These are phyloP conservation scores for Acanthopagrus latus DNA, from an alignment of 2,797 vertebrate species.

Conservation along the genomic window DNA sequence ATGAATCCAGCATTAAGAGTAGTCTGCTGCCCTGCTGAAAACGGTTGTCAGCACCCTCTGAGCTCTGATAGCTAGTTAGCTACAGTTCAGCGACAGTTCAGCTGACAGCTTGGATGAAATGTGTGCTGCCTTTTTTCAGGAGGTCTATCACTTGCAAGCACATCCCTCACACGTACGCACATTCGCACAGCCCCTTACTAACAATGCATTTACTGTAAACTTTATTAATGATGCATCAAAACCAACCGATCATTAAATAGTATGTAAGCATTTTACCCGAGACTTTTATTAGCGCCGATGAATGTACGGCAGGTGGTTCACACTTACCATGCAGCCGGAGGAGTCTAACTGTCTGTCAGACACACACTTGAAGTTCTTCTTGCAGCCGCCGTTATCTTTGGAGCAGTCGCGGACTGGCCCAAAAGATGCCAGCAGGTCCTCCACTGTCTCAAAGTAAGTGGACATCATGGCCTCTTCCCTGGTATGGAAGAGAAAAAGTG, in stretches of 20 bases:
- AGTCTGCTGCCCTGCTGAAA: slow-evolving; percentile 16
- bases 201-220: background rate
- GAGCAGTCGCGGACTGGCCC: slow-evolving; percentile 96
- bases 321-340: slow-evolving; percentile 94
- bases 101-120: slow-evolving; percentile 38
- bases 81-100: slow-evolving; percentile 26
- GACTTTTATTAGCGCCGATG: background rate
- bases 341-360: slow-evolving; percentile 95
- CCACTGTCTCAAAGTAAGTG: slow-evolving; percentile 97
- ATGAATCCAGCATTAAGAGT: slow-evolving; percentile 13
- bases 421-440: slow-evolving; percentile 95
- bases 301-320: background rate
- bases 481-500: slow-evolving; percentile 57
- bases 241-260: background rate
- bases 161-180: background rate
- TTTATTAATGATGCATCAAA: background rate
- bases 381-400: slow-evolving; percentile 96
- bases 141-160: background rate
- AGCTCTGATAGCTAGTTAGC: slow-evolving; percentile 41
- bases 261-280: background rate
- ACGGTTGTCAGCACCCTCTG: slow-evolving; percentile 30
- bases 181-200: background rate
- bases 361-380: slow-evolving; percentile 98
- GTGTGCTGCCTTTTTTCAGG: slow-evolving; percentile 20
- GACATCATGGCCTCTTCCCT: slow-evolving; percentile 98